Evolutionary conservation across 2,797 vertebrate genomes (phyloP), one percentile per base, ranked within the genome.

Genomic region (Heliangelus exortis): DNA sequence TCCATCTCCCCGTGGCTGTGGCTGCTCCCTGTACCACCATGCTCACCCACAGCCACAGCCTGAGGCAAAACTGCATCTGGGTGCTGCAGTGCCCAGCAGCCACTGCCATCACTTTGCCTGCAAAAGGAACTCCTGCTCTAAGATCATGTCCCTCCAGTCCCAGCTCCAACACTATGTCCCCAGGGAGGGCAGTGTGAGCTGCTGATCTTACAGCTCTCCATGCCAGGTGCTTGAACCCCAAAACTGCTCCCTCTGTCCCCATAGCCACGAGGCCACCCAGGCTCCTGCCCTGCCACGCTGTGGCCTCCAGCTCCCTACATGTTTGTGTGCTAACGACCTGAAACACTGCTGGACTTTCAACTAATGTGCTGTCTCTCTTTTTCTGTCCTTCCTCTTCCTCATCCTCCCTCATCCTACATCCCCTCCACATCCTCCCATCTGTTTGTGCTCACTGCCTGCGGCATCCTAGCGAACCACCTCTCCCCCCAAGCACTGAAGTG

Each of bases 401-500:
- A 12, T 73, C 65, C 45, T 85, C 54, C 93, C 79, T 78, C 16
- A 95, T 41, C 74, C 61, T 3, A 0, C 87, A 75, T 62, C 36
- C 87, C 7, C 43, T 90, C 84, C 14, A 0, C 5, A 9, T 71
- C 78, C 14, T 65, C 11, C 48, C 1, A 0, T 59, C 63, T 76
- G 41, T 31, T 77, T 79, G 15, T 10, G 74, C 89, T 51, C 54
- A 14, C 92, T 89, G 79, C 72, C 87, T 34, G 5, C 1, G 86
- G 25, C 48, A 21, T 91, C 87, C 87, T 94, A 99, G 99, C 98
- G 18, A 99, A 99, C 96, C 99, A 99, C 97, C 98, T 99, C 74
- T 99, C 99, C 63, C 99, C 99, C 7, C 99, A 99, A 98, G 98
- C 99, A 1, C 98, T 99, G 92, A 99, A 99, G 97, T 99, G 99